Conservation (phyloP, 2,888 invertebrate species). For the Plusia festucae region DNA sequence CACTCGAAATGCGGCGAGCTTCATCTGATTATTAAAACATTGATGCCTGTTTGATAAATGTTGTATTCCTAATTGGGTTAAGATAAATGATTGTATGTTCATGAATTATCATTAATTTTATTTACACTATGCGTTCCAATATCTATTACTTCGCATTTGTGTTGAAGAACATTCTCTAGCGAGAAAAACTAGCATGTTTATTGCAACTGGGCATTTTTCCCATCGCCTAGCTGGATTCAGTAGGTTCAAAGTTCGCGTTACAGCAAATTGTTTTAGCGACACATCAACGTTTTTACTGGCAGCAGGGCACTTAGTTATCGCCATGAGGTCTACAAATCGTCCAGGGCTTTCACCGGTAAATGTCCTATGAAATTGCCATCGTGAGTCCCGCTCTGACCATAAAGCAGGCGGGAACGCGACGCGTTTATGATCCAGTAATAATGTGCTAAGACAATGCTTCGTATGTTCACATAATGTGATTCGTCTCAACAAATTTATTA, state of each 20-base stretch:
- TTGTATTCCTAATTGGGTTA: slow-evolving; percentile 57
- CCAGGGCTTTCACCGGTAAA: slow-evolving; percentile 77
- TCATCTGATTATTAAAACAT: slow-evolving; percentile 52
- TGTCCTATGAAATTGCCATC: slow-evolving; percentile 85
- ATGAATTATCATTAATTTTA: slow-evolving; percentile 41
- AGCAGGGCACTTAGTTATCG: slow-evolving; percentile 73
- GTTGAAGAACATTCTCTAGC: slow-evolving; percentile 2
- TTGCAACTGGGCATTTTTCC: slow-evolving; percentile 21
- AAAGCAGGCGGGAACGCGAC: slow-evolving; percentile 79
- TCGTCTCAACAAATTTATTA: slow-evolving; percentile 38
- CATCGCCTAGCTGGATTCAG: slow-evolving; percentile 18
- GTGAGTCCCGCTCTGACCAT: slow-evolving; percentile 83
- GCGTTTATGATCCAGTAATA: slow-evolving; percentile 83
- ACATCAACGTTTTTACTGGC: slow-evolving; percentile 69
- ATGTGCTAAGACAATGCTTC: slow-evolving; percentile 73
- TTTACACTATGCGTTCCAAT: slow-evolving; percentile 19
- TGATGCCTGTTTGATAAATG: slow-evolving; percentile 59
- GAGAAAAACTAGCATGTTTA: not conserved
- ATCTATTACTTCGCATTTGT: slow-evolving; percentile 17
- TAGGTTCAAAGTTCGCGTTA: slow-evolving; percentile 32
- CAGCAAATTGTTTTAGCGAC: slow-evolving; percentile 68
- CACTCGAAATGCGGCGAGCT: slow-evolving; percentile 43
- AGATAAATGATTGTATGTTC: slow-evolving; percentile 51
- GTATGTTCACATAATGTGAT: slow-evolving; percentile 47
- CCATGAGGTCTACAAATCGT: slow-evolving; percentile 79